Evolutionary conservation across 1,140 invertebrate genomes (phyloP), one percentile per base, ranked within the genome.

Genomic region (Mercenaria mercenaria): DNA sequence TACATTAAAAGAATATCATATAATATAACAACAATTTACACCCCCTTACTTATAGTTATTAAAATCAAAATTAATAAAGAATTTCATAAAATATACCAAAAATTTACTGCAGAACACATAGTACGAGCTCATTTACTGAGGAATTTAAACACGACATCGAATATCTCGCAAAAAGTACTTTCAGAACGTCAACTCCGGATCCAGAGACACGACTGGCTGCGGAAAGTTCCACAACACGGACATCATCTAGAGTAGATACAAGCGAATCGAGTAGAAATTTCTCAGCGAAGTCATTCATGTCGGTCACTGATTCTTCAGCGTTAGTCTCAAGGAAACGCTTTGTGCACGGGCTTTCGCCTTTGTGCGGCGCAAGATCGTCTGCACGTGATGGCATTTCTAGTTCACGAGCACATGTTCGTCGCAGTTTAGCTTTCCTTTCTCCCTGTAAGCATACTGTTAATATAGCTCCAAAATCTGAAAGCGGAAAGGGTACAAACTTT

Each of bases 91-190:
- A n/a, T n/a, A n/a, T n/a, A n/a, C n/a, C n/a, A n/a, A n/a, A n/a
- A n/a, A n/a, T n/a, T n/a, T n/a, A n/a, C n/a, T n/a, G n/a, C n/a
- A n/a, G n/a, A n/a, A n/a, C n/a, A 32, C 4, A 29, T 32, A 11
- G 29, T 32, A 67, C 61, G 8, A 32, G 6, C 26, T 72, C 67
- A n/a, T 72, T 37, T 72, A 41, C 23, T 37, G 23, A 52, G 34
- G 76, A 79, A 52, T 79, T 79, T 50, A 18, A 56, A 37, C 76
- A 79, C 23, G 76, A 79, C 50, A 79, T 79, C 26, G 76, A 52
- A 1, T 79, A 26, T 56, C 47, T 79, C 3, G 76, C 76, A 0
- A 52, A 79, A 37, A 52, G 76, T 39, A 18, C 26, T 34, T 52
- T 52, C 26, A 79, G 47, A 79, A 79, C 47, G 11, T 79, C 76